Evolutionary conservation across 2,797 vertebrate species (phyloP).

Genomic region (Peromyscus aztecus): DNA sequence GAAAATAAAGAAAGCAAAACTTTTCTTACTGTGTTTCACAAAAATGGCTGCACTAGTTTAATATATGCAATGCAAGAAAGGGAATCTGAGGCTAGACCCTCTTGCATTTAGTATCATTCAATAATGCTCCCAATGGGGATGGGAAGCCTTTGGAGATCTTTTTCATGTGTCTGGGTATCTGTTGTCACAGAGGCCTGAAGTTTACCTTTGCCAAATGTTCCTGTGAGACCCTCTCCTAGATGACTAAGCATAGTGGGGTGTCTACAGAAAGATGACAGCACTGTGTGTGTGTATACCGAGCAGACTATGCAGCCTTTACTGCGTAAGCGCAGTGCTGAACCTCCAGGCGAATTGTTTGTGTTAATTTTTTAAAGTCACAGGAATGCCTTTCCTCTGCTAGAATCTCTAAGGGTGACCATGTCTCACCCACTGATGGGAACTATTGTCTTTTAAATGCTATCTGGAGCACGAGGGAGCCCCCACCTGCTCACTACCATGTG

Average conservation of each 20-base stretch:
- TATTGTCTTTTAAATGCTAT: slow-evolving; percentile 36
- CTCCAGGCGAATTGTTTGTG: slow-evolving; percentile 1
- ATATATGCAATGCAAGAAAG: neutral
- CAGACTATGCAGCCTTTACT: neutral
- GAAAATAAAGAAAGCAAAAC: slow-evolving; percentile 12
- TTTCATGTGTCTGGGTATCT: neutral
- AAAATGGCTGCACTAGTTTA: neutral
- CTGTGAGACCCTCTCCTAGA: neutral
- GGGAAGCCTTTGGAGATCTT: neutral
- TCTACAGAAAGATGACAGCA: neutral
- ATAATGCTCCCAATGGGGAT: neutral
- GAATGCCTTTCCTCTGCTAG: neutral
- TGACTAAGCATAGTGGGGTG: neutral
- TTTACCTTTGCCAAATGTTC: slow-evolving; percentile 15
- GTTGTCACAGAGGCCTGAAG: neutral
- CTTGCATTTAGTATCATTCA: neutral
- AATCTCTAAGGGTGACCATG: neutral
- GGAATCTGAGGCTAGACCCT: neutral
- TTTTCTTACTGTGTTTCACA: slow-evolving; percentile 34
- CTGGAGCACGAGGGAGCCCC: neutral
- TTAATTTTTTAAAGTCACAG: slow-evolving; percentile 36
- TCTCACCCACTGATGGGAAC: neutral
- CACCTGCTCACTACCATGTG: neutral
- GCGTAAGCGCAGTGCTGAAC: neutral
- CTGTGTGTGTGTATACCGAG: neutral